These are phyloP conservation scores for Hirtodrosophila cameraria DNA, from an alignment of 2,888 invertebrate species.

Conservation along the genomic window DNA sequence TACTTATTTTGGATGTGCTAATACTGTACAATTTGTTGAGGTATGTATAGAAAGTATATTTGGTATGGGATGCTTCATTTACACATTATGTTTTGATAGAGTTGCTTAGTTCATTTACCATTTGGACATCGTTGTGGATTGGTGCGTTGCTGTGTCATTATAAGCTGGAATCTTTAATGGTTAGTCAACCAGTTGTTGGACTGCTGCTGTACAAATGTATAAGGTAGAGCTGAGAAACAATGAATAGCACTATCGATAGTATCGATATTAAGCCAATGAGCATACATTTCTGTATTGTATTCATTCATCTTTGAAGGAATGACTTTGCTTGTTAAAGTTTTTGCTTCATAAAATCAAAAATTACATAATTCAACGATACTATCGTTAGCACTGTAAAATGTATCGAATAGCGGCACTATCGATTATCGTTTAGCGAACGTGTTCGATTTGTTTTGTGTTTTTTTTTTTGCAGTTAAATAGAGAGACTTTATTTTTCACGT, in stretches of 20 bases:
- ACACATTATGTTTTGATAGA: constrained; percentile 49
- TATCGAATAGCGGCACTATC: too few relatives aligned
- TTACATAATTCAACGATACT: too few relatives aligned
- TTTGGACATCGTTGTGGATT: constrained; percentile 54
- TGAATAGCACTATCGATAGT: too few relatives aligned
- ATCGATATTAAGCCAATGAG: constrained; percentile 1
- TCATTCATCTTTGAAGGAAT: too few relatives aligned
- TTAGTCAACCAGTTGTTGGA: background rate
- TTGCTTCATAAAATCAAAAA: too few relatives aligned
- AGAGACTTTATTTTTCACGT: constrained; percentile 79
- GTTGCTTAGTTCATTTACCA: constrained; percentile 71
- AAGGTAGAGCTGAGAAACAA: too few relatives aligned
- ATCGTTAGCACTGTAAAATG: too few relatives aligned
- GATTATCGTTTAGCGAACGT: constrained; percentile 15
- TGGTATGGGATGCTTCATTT: constrained; percentile 58
- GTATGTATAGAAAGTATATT: constrained; percentile 24
- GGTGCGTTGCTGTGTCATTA: constrained; percentile 15
- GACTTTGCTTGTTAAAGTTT: too few relatives aligned
- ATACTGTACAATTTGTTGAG: constrained; percentile 45
- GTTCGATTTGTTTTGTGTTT: constrained; percentile 27
- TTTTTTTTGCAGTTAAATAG: constrained; percentile 78
- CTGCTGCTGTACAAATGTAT: constrained; percentile 46
- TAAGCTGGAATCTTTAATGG: constrained; percentile 16
- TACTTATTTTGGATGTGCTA: constrained; percentile 26
- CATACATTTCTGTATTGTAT: too few relatives aligned